Evolutionary conservation across 2,797 vertebrate genomes (phyloP).

Genomic region (Hylomyscus alleni): DNA sequence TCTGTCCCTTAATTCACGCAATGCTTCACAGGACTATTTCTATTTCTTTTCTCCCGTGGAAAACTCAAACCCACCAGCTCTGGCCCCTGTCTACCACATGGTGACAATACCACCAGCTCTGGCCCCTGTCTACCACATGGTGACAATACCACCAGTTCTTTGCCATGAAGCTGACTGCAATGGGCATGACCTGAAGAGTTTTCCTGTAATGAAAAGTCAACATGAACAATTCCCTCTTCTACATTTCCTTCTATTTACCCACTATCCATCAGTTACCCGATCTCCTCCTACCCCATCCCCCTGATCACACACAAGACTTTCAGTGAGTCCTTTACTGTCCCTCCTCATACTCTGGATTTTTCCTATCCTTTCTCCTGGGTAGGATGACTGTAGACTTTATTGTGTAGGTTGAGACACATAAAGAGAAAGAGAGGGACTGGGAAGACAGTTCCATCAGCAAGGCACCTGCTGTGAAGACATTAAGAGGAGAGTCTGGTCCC

Average conservation of each 20-base stretch:
- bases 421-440: too few relatives aligned
- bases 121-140: neutral
- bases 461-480: neutral
- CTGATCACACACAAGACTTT: neutral
- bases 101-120: neutral
- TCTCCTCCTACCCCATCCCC: neutral
- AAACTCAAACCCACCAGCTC: neutral
- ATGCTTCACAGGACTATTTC: neutral
- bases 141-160: neutral
- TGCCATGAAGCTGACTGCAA: neutral
- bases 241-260: neutral
- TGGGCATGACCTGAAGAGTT: fast-evolving
- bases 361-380: neutral
- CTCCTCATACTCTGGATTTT: neutral
- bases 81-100: neutral
- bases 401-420: neutral
- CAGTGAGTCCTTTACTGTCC: neutral
- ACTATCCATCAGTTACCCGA: fast-evolving
- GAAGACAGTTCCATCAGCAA: neutral
- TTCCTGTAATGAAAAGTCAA: neutral
- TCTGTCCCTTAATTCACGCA: neutral
- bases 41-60: neutral
- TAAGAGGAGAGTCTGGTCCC: neutral
- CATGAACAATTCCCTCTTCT: fast-evolving
- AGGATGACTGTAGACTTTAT: neutral